Conservation (phyloP, 2,797 vertebrate genomes). For the Tadarida brasiliensis region DNA sequence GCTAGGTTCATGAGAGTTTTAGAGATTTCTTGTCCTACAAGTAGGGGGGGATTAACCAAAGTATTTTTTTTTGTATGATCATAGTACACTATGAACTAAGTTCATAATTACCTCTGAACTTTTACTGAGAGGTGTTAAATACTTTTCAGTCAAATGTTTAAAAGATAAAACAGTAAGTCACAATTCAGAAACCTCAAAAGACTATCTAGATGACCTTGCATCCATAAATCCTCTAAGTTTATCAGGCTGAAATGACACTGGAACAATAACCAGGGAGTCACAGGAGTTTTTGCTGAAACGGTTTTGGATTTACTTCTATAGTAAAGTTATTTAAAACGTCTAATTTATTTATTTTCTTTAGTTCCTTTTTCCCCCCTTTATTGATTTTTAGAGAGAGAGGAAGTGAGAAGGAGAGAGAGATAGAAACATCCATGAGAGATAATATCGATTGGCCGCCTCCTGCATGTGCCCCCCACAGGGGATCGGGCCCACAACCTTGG, state of each 20-base stretch:
- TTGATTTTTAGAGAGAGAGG: no score
- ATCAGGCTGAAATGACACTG: neutral
- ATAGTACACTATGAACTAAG: neutral
- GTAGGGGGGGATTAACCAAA: neutral
- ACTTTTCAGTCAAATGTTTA: neutral
- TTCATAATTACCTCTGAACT: neutral
- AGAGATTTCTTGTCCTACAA: neutral
- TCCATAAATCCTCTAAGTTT: conserved; percentile 4
- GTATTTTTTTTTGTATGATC: neutral
- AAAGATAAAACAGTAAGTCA: conserved; percentile 16
- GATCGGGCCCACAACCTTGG: no score
- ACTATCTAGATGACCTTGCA: neutral
- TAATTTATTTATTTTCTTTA: neutral
- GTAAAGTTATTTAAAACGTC: conserved; percentile 44
- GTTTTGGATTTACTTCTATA: conserved; percentile 35
- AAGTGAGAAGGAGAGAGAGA: no score
- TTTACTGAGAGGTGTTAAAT: conserved; percentile 25
- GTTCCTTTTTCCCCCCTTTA: no score
- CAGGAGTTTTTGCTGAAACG: neutral
- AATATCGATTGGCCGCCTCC: no score
- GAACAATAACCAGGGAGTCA: neutral
- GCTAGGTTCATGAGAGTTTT: conserved; percentile 19
- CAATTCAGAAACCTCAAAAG: neutral
- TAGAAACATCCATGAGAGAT: no score
- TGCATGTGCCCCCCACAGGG: no score